Conservation (phyloP, 2,113 vertebrate genomes). For the Hyperopisus bebe region DNA sequence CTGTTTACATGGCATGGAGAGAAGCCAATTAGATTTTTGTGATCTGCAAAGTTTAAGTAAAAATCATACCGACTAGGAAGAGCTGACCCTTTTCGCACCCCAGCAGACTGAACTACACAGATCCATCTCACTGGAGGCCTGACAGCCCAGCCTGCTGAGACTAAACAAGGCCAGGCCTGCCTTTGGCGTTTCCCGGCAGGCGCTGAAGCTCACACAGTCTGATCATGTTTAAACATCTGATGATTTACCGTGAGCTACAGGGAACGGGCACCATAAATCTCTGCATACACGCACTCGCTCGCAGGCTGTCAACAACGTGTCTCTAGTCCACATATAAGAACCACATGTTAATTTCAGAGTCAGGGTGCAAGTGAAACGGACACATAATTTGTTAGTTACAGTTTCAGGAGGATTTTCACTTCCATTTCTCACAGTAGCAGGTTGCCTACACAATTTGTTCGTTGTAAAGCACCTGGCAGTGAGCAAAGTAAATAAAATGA, state of each 20-base stretch:
- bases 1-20: neutral
- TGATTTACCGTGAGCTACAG: neutral
- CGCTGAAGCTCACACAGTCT: neutral
- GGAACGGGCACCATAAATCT: neutral
- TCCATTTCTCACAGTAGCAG: neutral
- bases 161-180: neutral
- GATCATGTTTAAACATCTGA: conserved; percentile 6
- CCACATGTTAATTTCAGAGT: neutral
- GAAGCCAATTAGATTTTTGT: neutral
- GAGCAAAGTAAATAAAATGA: neutral
- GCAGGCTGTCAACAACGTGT: neutral
- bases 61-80: no score
- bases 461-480: neutral
- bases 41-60: neutral
- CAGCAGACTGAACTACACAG: neutral
- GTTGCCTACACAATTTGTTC: neutral
- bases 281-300: neutral
- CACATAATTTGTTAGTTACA: neutral
- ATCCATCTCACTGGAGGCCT: neutral
- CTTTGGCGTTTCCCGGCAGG: neutral
- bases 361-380: neutral
- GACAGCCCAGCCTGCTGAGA: neutral
- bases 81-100: neutral
- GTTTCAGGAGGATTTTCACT: neutral
- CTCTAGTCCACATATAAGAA: neutral